phyloP scores from a whole-genome alignment of 2,113 vertebrate genomes.

The Erythrolamprus reginae region DNA sequence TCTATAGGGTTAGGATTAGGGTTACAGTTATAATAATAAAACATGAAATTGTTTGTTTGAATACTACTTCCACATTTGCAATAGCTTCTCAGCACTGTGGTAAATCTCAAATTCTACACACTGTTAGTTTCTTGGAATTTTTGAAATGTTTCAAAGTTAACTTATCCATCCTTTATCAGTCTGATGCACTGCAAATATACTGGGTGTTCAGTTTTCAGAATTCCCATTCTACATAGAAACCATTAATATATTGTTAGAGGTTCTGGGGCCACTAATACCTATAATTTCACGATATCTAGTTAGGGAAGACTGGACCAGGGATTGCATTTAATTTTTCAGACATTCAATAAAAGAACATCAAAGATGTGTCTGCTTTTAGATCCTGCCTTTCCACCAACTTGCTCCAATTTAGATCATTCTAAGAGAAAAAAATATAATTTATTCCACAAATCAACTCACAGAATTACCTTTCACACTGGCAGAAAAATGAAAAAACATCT shows the following conservation, averaged over 20 bases:
- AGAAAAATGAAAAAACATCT: background rate
- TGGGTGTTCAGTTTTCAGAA: background rate
- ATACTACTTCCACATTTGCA: background rate
- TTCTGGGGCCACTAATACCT: background rate
- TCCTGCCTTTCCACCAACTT: background rate
- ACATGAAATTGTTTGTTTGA: background rate
- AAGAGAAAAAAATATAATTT: background rate
- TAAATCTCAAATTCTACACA: background rate
- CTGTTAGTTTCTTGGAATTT: background rate
- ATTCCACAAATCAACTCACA: slow-evolving; percentile 5
- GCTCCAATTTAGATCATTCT: background rate
- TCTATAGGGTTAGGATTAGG: background rate
- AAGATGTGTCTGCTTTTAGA: background rate
- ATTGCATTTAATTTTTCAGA: background rate
- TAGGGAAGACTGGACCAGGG: background rate
- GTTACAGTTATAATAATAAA: background rate
- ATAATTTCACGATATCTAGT: background rate
- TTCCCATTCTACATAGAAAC: background rate
- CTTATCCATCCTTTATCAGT: background rate
- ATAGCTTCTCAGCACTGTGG: background rate
- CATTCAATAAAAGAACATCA: background rate
- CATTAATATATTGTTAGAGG: background rate
- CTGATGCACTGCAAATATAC: background rate
- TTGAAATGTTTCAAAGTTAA: background rate
- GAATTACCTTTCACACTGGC: background rate